These are phyloP conservation scores for Hylaeus anthracinus DNA, from an alignment of 1,140 invertebrate species.

Conservation along the genomic window DNA sequence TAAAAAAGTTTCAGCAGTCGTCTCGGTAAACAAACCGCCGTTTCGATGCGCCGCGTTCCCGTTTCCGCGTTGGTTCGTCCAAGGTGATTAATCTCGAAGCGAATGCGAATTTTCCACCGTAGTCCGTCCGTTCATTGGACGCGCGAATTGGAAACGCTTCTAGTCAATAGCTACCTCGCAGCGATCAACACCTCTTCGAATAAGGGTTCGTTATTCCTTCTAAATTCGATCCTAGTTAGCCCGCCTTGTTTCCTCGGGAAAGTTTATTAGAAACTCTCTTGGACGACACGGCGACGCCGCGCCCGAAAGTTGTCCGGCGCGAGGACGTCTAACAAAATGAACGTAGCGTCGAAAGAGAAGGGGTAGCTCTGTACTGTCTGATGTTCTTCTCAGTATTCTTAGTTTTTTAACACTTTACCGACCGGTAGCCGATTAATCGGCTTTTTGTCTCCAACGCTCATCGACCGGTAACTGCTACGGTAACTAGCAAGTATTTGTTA, in stretches of 20 bases:
- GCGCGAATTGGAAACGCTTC: background rate
- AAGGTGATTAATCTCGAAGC: conserved; percentile 24
- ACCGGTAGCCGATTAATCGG: too few species aligned
- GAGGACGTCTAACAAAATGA: too few species aligned
- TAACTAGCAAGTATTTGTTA: too few species aligned
- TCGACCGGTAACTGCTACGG: too few species aligned
- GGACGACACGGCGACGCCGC: too few species aligned
- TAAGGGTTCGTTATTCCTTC: background rate
- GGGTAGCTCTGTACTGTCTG: too few species aligned
- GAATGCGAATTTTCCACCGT: background rate
- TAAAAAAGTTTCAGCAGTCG: background rate
- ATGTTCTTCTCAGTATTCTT: too few species aligned
- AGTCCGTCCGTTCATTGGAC: background rate
- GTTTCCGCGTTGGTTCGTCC: background rate
- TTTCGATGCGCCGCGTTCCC: background rate
- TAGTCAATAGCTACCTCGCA: background rate
- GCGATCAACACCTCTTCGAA: background rate
- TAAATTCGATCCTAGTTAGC: background rate
- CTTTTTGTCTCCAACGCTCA: too few species aligned
- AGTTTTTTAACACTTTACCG: too few species aligned
- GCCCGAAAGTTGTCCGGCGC: too few species aligned
- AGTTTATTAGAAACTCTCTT: background rate
- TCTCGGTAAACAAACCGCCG: conserved; percentile 19
- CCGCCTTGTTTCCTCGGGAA: too few species aligned
- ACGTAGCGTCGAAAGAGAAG: too few species aligned